phyloP scores from a whole-genome alignment of 2,888 invertebrate species.

The Hirtodrosophila cameraria region DNA sequence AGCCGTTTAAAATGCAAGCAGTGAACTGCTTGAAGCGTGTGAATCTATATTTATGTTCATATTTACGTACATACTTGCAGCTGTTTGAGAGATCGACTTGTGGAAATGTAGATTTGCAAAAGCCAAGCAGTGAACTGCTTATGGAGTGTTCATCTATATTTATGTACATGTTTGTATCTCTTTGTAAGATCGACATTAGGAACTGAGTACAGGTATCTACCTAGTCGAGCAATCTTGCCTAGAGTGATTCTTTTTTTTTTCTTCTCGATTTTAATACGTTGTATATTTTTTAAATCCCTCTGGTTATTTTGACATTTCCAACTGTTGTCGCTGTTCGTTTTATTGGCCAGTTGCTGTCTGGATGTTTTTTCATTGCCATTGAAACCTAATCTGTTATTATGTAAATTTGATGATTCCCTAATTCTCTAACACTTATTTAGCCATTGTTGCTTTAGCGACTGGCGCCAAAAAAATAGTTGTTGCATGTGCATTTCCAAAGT shows the following conservation, averaged over 20 bases:
- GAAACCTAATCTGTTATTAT: conserved; percentile 78
- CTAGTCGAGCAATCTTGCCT: too few species aligned
- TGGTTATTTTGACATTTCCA: conserved; percentile 59
- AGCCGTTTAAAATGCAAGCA: too few species aligned
- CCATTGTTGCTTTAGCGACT: conserved; percentile 33
- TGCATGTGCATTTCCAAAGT: conserved; percentile 14
- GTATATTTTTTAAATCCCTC: conserved; percentile 44
- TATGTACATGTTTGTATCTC: too few species aligned
- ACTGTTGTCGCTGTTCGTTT: conserved; percentile 62
- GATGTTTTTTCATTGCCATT: conserved; percentile 6
- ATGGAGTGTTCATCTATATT: too few species aligned
- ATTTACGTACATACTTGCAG: too few species aligned
- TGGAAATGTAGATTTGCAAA: too few species aligned
- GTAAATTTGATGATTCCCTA: conserved; percentile 77
- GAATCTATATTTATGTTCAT: too few species aligned
- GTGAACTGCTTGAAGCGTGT: too few species aligned
- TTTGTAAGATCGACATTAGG: too few species aligned
- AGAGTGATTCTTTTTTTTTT: conserved; percentile 13
- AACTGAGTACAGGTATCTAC: too few species aligned
- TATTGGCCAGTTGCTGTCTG: conserved; percentile 30
- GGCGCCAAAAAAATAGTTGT: conserved; percentile 67
- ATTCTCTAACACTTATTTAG: conserved; percentile 71
- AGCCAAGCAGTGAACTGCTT: too few species aligned
- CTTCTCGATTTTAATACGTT: conserved; percentile 24
- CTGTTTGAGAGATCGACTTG: too few species aligned